Conservation (phyloP, 1,140 invertebrate species). For the Odontomachus brunneus region DNA sequence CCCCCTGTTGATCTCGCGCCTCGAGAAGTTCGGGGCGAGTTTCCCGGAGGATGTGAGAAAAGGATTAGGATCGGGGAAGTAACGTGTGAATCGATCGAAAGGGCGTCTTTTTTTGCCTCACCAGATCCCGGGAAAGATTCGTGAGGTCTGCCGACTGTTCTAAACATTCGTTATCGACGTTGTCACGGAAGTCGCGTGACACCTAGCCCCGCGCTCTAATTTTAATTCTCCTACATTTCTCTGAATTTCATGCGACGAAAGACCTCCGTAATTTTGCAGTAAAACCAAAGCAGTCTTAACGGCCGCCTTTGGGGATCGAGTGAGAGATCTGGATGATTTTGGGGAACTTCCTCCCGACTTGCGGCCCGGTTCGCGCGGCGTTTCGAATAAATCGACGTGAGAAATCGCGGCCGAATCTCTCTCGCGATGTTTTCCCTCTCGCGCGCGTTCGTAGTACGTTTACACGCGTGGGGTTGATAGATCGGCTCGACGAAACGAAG, state of each 20-base stretch:
- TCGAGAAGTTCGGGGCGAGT: conserved; percentile 55
- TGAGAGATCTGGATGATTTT: background rate
- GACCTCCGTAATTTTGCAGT: background rate
- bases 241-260: background rate
- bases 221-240: background rate
- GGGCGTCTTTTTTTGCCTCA: conserved; percentile 62
- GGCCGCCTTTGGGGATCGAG: background rate
- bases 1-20: conserved; percentile 50
- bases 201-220: background rate
- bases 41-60: conserved; percentile 81
- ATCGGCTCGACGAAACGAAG: conserved; percentile 84
- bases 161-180: conserved; percentile 56
- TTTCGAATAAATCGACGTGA: conserved; percentile 57
- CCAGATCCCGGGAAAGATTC: conserved; percentile 63
- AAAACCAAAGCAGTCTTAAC: background rate
- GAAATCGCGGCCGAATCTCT: conserved; percentile 53
- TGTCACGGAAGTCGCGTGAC: conserved; percentile 15
- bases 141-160: conserved; percentile 49
- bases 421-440: conserved; percentile 71
- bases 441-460: conserved; percentile 48
- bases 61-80: conserved; percentile 80
- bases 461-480: conserved; percentile 81
- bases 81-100: conserved; percentile 70
- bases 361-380: background rate
- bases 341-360: background rate